Percentiles rank a stretch among this genome's conserved stretches.
Evolutionary conservation across 2,797 vertebrate species (phyloP).

Genomic region (Phyllotis vaccarum): DNA sequence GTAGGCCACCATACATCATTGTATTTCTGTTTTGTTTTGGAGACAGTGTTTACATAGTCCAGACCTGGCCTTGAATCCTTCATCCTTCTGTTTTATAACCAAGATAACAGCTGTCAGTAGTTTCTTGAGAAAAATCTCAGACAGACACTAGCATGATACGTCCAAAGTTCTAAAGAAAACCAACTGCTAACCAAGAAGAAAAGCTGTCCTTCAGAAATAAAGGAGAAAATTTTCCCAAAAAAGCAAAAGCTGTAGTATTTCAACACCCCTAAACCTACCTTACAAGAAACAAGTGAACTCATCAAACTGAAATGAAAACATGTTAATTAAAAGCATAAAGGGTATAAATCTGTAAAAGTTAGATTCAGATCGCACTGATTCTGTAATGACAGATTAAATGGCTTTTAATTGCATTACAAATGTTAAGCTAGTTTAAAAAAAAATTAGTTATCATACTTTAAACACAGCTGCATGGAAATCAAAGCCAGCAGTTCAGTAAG

Average conservation of each 20-base stretch:
- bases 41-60: background rate
- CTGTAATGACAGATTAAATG: background rate
- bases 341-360: background rate
- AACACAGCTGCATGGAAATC: background rate
- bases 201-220: background rate
- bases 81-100: background rate
- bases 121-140: background rate
- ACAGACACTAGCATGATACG: background rate
- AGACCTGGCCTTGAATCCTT: background rate
- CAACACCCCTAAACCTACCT: background rate
- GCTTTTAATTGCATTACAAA: background rate
- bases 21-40: background rate
- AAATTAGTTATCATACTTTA: background rate
- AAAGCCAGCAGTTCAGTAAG: background rate
- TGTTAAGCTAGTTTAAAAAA: background rate
- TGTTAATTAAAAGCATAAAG: background rate
- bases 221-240: background rate
- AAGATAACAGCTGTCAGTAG: background rate
- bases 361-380: background rate
- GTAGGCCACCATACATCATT: background rate
- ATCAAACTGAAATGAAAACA: background rate
- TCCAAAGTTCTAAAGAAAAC: background rate
- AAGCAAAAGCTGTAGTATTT: background rate
- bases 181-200: background rate
- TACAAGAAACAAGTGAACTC: background rate